Percentiles rank a stretch among this genome's conserved stretches.
phyloP scores from a whole-genome alignment of 2,113 vertebrate species.

The Anoura caudifer region DNA sequence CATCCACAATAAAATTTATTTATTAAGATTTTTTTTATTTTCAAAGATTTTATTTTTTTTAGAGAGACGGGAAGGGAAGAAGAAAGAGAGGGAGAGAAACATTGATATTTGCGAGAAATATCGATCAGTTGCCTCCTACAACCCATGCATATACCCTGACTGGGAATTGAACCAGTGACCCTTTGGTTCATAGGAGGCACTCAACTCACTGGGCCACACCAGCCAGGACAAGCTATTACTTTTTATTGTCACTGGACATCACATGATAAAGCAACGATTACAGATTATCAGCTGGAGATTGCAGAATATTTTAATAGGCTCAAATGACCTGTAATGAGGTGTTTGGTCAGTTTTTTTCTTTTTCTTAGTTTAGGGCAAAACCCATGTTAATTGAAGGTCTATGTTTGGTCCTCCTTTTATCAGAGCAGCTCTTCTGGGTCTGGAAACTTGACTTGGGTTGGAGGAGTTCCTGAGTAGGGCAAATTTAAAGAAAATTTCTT shows the following conservation, averaged over 20 bases:
- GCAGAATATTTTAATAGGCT: background rate
- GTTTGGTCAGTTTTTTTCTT: background rate
- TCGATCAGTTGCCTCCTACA: background rate
- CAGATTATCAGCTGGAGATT: constrained; percentile 2
- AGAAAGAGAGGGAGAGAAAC: background rate
- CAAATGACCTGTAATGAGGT: background rate
- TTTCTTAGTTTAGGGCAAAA: constrained; percentile 25
- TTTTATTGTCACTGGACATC: background rate
- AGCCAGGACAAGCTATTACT: background rate
- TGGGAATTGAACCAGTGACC: background rate
- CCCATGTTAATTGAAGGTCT: background rate
- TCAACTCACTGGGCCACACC: background rate
- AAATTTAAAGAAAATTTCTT: constrained; percentile 22
- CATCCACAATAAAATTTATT: background rate
- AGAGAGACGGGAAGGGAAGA: background rate
- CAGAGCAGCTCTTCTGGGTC: background rate
- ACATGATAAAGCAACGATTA: background rate
- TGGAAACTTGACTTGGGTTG: background rate
- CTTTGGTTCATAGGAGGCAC: background rate
- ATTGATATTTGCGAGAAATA: background rate
- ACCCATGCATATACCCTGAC: background rate
- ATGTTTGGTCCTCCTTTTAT: constrained; percentile 11
- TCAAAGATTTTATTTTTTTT: background rate
- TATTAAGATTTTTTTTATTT: background rate
- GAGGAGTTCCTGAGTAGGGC: background rate